Percentiles rank a stretch among this genome's conserved stretches.
These are phyloP conservation scores for Opisthocomus hoazin DNA, from an alignment of 2,113 vertebrate species.

Conservation along the genomic window DNA sequence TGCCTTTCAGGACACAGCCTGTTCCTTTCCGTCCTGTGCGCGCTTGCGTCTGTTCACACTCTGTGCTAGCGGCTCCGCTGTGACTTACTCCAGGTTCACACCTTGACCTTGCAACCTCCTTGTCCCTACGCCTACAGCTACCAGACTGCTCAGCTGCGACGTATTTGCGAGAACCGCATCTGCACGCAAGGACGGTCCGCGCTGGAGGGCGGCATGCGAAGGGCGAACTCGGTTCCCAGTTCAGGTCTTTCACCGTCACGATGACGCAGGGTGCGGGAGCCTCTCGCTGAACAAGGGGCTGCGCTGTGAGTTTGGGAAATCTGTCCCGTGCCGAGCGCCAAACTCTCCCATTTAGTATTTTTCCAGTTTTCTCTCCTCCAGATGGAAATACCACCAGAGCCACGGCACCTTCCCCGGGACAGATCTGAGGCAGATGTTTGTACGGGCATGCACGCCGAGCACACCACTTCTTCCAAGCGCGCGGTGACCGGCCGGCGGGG, in stretches of 20 bases:
- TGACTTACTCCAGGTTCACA: background rate
- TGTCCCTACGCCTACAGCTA: rapidly evolving
- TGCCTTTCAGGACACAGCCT: background rate
- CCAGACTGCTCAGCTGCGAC: background rate
- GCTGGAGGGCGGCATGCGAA: rapidly evolving
- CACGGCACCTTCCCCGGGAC: rapidly evolving
- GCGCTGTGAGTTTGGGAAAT: background rate
- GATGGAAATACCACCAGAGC: background rate
- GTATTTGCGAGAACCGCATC: rapidly evolving
- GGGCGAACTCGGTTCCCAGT: rapidly evolving
- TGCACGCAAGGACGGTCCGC: background rate
- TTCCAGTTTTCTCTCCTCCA: background rate
- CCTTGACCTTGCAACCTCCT: rapidly evolving
- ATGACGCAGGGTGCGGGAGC: background rate
- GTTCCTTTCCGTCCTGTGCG: background rate
- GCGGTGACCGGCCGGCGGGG: rapidly evolving
- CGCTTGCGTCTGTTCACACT: background rate
- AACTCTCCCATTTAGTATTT: background rate
- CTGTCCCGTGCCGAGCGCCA: rapidly evolving
- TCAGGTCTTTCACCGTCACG: background rate
- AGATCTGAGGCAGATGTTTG: background rate
- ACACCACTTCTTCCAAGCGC: background rate
- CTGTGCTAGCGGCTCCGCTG: background rate
- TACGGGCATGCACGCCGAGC: background rate
- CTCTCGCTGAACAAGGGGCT: background rate